Base-by-base conservation (phyloP, 2,888 invertebrate genomes). In the Chrysomela aeneicollis region DNA sequence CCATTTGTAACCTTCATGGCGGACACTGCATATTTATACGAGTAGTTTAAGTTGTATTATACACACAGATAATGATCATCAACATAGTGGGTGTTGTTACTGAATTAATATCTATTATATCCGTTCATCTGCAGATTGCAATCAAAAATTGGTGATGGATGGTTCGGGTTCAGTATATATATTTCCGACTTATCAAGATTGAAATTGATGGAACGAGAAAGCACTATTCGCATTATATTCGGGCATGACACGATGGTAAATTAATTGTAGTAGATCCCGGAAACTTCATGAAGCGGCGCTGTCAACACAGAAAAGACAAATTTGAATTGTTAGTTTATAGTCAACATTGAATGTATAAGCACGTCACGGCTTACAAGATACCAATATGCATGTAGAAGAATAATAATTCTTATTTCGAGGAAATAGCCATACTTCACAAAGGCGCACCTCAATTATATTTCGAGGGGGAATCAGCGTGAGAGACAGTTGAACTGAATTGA, bases 241-340 rank as follows among this genome's bases (percentile, higher is more conserved):
- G 15, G 42, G 15, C 42, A 42, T 42, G 15, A 42, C 8, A 15
- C 42, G 15, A 6, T 12, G 42, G 12, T 42, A 15, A 42, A 42
- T 42, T 42, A 42, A 42, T 42, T 42, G 42, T 42, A 42, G 42
- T 42, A 42, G 42, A 15, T 15, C 42, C 42, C 15, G 42, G 42
- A 42, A 42, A 42, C 42, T 42, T 15, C 42, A 15, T 15, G 26
- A 17, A 22, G 42, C 9, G 37, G 57, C 46, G 46, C 22, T 42
- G 37, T 57, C 47, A 46, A 26, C 57, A 17, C 47, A 57, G 55
- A 60, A 53, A 60, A 60, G 42, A 60, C 60, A 60, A 60, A 60
- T 60, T 53, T 60, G 32, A 60, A 53, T 60, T 60, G 60, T 60
- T 53, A 52, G 52, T 60, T 60, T 60, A n/a, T n/a, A 60, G 52